Evolutionary conservation across 2,797 vertebrate species (phyloP).

Genomic region (Rallus crepitans): DNA sequence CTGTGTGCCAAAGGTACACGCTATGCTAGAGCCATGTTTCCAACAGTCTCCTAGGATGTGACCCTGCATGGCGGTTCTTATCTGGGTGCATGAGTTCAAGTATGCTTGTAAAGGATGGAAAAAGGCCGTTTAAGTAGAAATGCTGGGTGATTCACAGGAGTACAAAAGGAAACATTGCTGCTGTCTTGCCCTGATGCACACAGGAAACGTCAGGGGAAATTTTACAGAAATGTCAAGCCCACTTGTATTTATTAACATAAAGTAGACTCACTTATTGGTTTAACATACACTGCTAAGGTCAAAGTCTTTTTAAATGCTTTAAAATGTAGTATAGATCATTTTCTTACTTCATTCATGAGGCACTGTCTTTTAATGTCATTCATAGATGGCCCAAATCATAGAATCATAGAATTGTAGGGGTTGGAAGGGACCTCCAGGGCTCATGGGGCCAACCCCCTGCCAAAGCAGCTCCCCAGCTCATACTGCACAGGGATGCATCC

Average conservation of each 20-base stretch:
- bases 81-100: not conserved
- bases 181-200: not conserved
- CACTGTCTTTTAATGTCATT: not conserved
- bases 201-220: not conserved
- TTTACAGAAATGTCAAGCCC: not conserved
- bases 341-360: constrained; percentile 8
- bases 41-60: not conserved
- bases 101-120: not conserved
- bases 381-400: not conserved
- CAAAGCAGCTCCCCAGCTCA: too few relatives aligned
- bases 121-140: not conserved
- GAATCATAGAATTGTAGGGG: not conserved
- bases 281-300: not conserved
- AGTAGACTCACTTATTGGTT: not conserved
- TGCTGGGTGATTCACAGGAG: not conserved
- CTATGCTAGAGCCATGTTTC: not conserved
- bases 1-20: not conserved
- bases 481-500: too few relatives aligned
- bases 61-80: not conserved
- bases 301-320: constrained; percentile 9
- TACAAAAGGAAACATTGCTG: not conserved
- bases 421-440: too few relatives aligned
- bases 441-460: too few relatives aligned
- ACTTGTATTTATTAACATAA: not conserved
- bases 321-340: not conserved